Percentiles rank a stretch among this genome's conserved stretches.
Conservation (phyloP, 2,113 vertebrate genomes). For the Mastomys natalensis region DNA sequence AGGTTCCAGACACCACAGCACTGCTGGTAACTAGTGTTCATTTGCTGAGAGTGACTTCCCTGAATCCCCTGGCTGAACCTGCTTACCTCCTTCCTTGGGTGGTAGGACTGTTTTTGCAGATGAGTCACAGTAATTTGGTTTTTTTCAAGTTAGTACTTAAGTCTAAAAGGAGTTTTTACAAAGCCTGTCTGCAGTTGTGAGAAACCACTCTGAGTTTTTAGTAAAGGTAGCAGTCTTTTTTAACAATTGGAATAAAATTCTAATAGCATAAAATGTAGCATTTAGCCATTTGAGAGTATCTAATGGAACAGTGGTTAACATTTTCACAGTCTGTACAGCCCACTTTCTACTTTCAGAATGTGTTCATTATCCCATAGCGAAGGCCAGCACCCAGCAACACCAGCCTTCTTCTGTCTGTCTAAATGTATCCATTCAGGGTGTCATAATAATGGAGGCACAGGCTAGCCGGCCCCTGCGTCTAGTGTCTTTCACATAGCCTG, state of each 20-base stretch:
- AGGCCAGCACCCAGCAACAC: background rate
- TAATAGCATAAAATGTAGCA: background rate
- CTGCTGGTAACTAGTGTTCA: background rate
- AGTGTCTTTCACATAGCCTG: background rate
- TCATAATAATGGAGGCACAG: background rate
- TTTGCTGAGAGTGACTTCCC: background rate
- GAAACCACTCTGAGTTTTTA: slow-evolving; percentile 31
- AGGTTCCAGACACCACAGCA: background rate
- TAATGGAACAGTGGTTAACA: background rate
- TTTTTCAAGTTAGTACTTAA: slow-evolving; percentile 40
- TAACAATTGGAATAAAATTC: slow-evolving; percentile 23
- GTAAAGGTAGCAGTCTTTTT: slow-evolving; percentile 16
- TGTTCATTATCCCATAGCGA: background rate
- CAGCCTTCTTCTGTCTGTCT: background rate
- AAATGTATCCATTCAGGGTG: background rate
- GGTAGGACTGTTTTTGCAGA: background rate
- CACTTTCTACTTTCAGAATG: background rate
- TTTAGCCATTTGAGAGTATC: slow-evolving; percentile 1
- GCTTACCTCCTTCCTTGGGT: background rate
- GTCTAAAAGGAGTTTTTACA: slow-evolving; percentile 13
- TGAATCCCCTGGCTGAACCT: slow-evolving; percentile 17
- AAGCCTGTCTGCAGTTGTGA: background rate
- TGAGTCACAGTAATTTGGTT: slow-evolving; percentile 23
- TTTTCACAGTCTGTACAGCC: background rate
- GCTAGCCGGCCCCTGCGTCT: background rate